Base-by-base conservation (phyloP, 2,113 vertebrate species). In the Labeo catla region DNA sequence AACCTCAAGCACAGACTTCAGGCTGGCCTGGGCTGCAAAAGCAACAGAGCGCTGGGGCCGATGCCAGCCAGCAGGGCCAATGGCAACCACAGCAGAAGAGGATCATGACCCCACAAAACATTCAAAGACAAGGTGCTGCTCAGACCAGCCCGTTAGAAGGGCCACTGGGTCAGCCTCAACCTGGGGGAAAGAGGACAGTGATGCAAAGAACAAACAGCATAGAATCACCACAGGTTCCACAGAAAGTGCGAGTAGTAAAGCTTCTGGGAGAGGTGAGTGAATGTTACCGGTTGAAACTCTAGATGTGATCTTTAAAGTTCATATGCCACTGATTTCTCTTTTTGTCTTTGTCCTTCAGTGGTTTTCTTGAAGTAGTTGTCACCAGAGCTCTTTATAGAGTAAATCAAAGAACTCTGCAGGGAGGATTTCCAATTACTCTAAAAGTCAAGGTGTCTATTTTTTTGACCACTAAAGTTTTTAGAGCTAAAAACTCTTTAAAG, bases 241-340 rank as follows among this genome's bases (percentile, higher is more conserved):
- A 96, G 90, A 99, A 99, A 95, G 96, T 99, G 93, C 94, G 98
- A 93, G 96, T 99, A 83, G 96, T 99, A 93, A 99, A 98, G 93
- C 93, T 98, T 92, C 94, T 96, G 86, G 95, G 94, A 92, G 95
- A 92, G 96, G 98, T 99, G 95, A 98, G 98, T 96, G 88, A 87
- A 39, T 45, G 34, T 39, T 10, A 65, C 8, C 5, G 2, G 8
- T 39, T 70, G 72, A 52, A 68, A 79, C 13, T 43, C 1, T 28
- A 66, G 23, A 66, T 70, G 19, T 68, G 63, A 87, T 91, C 84
- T 52, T 78, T 86, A 83, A 93, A 78, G 87, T 89, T 89, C 49
- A 90, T 83, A 92, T 93, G 91, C 86, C 89, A 92, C 68, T 70
- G 81, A 89, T 86, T 86, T 19, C 4, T 36, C 8, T 47, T 36